Conservation (phyloP, 2,113 vertebrate species). For the Garra rufa region DNA sequence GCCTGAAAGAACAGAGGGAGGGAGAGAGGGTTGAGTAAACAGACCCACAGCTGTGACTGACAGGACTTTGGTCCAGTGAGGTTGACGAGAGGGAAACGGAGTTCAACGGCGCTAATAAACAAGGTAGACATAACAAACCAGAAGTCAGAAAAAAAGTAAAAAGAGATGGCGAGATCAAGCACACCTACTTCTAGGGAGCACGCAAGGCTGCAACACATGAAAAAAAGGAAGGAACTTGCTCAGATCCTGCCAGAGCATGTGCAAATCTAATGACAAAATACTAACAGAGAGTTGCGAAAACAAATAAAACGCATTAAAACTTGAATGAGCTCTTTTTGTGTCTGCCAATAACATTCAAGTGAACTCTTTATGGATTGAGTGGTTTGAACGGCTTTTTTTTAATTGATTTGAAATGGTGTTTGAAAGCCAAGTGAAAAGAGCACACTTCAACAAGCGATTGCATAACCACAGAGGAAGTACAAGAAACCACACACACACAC, state of each 20-base stretch:
- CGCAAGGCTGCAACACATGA: not conserved
- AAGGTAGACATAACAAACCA: constrained; percentile 31
- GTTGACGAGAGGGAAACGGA: not conserved
- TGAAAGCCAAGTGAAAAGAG: constrained; percentile 15
- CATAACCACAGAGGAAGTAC: constrained; percentile 29
- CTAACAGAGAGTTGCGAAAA: not conserved
- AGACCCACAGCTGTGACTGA: constrained; percentile 45
- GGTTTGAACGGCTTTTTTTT: not conserved
- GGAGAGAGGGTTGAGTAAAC: constrained; percentile 50
- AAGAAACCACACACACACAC: not conserved
- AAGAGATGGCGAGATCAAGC: not conserved
- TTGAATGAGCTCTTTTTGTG: not conserved
- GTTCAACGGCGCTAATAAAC: constrained; percentile 15
- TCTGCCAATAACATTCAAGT: not conserved
- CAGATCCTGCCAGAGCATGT: not conserved
- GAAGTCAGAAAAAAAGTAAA: not conserved
- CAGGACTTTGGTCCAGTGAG: constrained; percentile 48
- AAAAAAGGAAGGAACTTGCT: constrained; percentile 9
- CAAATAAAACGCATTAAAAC: constrained; percentile 10
- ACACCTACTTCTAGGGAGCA: not conserved
- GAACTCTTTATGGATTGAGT: not conserved
- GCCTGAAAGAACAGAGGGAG: constrained; percentile 69
- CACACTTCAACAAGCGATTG: constrained; percentile 3
- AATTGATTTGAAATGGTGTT: not conserved
- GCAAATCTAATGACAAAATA: not conserved